Base-by-base conservation (phyloP, 2,888 invertebrate genomes). In the Caenorhabditis sp. region DNA sequence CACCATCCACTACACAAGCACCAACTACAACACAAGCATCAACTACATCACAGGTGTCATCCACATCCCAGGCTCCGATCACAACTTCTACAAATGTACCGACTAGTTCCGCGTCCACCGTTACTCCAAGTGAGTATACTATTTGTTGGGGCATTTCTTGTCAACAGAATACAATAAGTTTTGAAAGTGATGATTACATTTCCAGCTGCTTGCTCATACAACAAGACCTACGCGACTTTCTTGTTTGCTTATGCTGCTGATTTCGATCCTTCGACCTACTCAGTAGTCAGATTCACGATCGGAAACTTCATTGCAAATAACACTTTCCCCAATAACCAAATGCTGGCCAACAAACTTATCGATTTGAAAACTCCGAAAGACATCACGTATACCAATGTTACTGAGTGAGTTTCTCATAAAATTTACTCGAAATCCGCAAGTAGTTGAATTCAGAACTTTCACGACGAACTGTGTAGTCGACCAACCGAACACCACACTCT, bases 181-280 rank as follows among this genome's bases (percentile, higher is more conserved):
- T 38, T 58, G 19, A 7, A 14, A 47, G 7, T 22, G 7, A 22
- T 10, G 19, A 2, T 12, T 19, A 22, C 6, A 51, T 31, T 66
- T 49, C 14, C 49, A 49, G 49, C 49, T 4, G 12, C 31, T 8
- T 58, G 66, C 31, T 12, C 54, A n/a, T 28, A 54, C 24, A 19
- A 16, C 2, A 31, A 28, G 2, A 68, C 38, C 49, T n/a, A 12
- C 12, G 41, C 54, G 1, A 63, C 70, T 0, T 69, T 79, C 63
- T 38, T 79, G n/a, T 79, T 79, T 44, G 77, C 77, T 10, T 79
- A 79, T 51, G 47, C 77, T 12, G 44, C 70, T n/a, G 77, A 79
- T 51, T 54, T 70, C 47, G 24, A 61, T 31, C 16, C 41, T 0
- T 24, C 14, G 2, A 61, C 70, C 1, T 79, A 63, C 41, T 70